A percentile compares a stretch with the other conserved stretches of the same genome.
These are phyloP conservation scores for Cydia splendana DNA, from an alignment of 1,140 invertebrate genomes.

Conservation along the genomic window DNA sequence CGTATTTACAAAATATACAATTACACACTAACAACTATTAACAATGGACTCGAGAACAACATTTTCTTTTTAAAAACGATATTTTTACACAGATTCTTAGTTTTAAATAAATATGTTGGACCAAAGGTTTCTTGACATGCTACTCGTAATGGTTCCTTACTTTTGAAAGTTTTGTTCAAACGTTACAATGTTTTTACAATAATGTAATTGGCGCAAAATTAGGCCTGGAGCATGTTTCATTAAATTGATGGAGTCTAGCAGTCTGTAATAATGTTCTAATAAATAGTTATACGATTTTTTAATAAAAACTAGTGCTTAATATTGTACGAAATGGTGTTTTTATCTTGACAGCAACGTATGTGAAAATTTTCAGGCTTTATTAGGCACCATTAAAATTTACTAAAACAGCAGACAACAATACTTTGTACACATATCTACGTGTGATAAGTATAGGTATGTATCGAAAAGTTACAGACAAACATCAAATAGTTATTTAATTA, in stretches of 20 bases:
- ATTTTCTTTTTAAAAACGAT: constrained; percentile 37
- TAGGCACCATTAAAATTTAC: constrained; percentile 1
- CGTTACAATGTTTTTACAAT: neutral
- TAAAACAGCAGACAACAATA: constrained; percentile 30
- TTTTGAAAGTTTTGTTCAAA: constrained; percentile 39
- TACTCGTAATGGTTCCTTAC: constrained; percentile 4
- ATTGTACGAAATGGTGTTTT: neutral
- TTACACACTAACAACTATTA: constrained; percentile 67
- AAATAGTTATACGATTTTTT: neutral
- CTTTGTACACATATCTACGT: constrained; percentile 24
- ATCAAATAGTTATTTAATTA: constrained; percentile 44
- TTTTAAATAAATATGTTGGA: constrained; percentile 61
- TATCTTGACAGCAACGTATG: neutral
- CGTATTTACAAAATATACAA: constrained; percentile 76
- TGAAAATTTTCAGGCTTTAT: neutral
- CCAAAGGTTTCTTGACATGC: constrained; percentile 39
- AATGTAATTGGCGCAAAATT: neutral
- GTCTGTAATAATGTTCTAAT: neutral
- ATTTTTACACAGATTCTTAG: constrained; percentile 37
- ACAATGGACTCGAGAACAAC: constrained; percentile 49
- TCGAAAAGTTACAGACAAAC: constrained; percentile 43
- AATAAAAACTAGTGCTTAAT: neutral
- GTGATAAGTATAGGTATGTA: constrained; percentile 33
- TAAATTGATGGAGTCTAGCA: neutral
- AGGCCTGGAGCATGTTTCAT: neutral